A percentile compares a stretch with the other conserved stretches of the same genome.
These are phyloP conservation scores for Arvicola amphibius DNA, from an alignment of 2,797 vertebrate species.

Conservation along the genomic window DNA sequence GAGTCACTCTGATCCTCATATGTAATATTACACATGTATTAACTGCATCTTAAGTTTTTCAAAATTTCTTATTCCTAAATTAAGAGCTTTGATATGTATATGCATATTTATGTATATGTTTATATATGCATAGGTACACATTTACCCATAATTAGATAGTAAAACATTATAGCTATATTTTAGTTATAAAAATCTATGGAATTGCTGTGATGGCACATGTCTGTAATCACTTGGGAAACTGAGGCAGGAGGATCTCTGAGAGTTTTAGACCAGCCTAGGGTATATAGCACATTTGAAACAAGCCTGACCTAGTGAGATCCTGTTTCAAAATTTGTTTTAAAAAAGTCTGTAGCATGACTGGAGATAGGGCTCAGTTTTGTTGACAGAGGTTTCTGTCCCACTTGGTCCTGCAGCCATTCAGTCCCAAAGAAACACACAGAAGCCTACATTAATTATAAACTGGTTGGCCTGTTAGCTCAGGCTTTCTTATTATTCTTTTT, in stretches of 20 bases:
- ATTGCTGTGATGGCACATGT: neutral
- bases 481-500: too few species aligned
- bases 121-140: neutral
- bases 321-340: neutral
- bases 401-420: too few species aligned
- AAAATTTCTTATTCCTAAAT: conserved; percentile 5
- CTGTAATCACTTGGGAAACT: neutral
- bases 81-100: neutral
- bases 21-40: neutral
- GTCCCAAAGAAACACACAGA: too few species aligned
- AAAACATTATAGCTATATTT: neutral
- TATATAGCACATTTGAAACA: neutral
- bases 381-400: too few species aligned
- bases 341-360: neutral
- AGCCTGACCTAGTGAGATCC: neutral
- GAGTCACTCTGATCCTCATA: conserved; percentile 24
- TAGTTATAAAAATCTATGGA: neutral
- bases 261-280: neutral
- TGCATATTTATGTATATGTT: neutral
- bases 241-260: neutral
- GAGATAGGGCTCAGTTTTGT: neutral
- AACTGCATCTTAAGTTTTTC: conserved; percentile 29
- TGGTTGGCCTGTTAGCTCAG: too few species aligned
- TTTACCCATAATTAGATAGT: neutral
- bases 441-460: too few species aligned